Percentiles rank a stretch among this genome's conserved stretches.
Conservation (phyloP, 2,113 vertebrate genomes). For the Butorides virescens region DNA sequence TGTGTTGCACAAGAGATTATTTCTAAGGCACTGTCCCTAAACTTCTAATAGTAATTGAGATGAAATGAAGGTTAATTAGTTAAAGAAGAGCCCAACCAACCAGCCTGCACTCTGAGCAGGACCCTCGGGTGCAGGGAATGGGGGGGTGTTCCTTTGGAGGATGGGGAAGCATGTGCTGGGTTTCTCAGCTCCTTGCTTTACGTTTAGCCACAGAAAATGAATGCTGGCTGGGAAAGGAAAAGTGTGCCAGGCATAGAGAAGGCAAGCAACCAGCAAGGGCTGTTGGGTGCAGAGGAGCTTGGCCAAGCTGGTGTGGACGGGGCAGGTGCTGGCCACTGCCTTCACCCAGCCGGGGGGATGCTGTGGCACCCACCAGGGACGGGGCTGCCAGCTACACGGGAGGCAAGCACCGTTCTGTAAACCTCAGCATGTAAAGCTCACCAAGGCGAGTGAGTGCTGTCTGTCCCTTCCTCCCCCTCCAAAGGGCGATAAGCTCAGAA, state of each 20-base stretch:
- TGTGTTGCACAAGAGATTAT: background rate
- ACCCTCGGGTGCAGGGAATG: background rate
- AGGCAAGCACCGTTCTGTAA: background rate
- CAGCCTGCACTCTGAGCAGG: background rate
- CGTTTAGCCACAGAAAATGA: background rate
- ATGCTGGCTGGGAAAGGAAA: background rate
- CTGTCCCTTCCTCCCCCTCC: background rate
- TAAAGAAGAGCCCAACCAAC: background rate
- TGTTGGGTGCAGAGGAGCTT: background rate
- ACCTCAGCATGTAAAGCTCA: background rate
- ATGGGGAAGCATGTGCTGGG: background rate
- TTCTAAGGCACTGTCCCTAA: background rate
- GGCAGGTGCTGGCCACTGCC: background rate
- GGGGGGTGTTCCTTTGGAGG: background rate
- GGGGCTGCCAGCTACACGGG: background rate
- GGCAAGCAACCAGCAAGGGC: background rate
- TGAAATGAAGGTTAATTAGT: background rate
- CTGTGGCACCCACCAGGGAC: background rate
- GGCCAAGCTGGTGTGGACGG: accelerated
- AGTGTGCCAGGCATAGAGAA: background rate
- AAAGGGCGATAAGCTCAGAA: background rate
- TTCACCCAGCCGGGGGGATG: background rate
- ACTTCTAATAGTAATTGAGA: background rate
- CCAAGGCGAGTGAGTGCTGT: background rate
- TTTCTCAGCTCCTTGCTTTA: background rate